Evolutionary conservation across 2,797 vertebrate species (phyloP), one percentile per base, ranked within the genome.

Genomic region (Propithecus deckenii): DNA sequence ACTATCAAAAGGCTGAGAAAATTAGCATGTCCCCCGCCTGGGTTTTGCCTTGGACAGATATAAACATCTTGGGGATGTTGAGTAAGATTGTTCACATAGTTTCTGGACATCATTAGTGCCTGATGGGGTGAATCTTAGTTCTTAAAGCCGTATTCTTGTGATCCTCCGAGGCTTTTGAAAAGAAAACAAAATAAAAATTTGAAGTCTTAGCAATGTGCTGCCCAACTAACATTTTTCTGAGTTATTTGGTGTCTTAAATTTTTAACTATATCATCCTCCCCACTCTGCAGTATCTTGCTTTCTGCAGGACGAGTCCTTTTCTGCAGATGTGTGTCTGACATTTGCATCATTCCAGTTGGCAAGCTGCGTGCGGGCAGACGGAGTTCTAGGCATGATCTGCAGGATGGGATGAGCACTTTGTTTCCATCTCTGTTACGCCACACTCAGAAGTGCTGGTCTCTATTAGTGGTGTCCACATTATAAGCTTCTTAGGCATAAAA

Each of bases 1-100:
- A 94, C 97, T 98, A 96, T 98, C 97, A 98, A 95, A 97, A 86
- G 35, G 7, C 96, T 96, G 97, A 96, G 95, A 96, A 96, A 95
- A 96, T 93, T 95, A 98, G 98, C 90, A 80, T 95, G 94, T 20
- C 1, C 86, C 95, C 96, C 97, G 75, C 95, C 97, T 88, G 14
- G 93, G 79, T 89, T 98, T 94, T 89, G 95, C 9, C 2, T 32
- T 91, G 89, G 97, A 94, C 96, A 97, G 97, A 98, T 98, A 98
- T 97, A 97, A 98, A 97, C 75, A 81, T 95, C 98, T 97, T 84
- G 91, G 97, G 95, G 83, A 96, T 96, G 89, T 98, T 86, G 17
- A 93, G 52, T 35, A 61, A 95, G 95, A 97, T 95, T 88, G 86
- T 63, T 97, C 93, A 57, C 93, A 91, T 96, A 94, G 96, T 97